Percentiles rank a stretch among this genome's conserved stretches.
These are phyloP conservation scores for Antechinus flavipes DNA, from an alignment of 2,113 vertebrate species.

Conservation along the genomic window DNA sequence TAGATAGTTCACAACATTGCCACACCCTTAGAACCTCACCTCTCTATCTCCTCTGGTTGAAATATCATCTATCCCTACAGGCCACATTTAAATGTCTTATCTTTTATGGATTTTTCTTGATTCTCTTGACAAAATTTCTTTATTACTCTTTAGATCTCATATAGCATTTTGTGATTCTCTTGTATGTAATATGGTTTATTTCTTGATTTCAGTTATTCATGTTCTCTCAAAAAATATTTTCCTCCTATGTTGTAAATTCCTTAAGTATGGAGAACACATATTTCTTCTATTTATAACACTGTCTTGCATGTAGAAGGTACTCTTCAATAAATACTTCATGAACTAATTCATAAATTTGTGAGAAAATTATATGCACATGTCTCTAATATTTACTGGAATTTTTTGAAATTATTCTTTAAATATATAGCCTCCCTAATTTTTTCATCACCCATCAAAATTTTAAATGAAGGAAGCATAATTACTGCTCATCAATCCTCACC, in stretches of 20 bases:
- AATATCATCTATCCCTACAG: too few relatives aligned
- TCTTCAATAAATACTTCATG: background rate
- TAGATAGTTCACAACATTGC: too few relatives aligned
- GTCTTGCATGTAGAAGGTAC: background rate
- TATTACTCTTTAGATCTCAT: background rate
- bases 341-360: background rate
- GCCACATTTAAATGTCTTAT: too few relatives aligned
- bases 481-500: background rate
- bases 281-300: background rate
- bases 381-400: background rate
- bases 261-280: background rate
- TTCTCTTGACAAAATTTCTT: too few relatives aligned
- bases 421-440: background rate
- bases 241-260: background rate
- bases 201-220: background rate
- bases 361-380: background rate
- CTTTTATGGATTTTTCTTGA: too few relatives aligned
- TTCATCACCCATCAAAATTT: background rate
- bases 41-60: too few relatives aligned
- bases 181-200: background rate
- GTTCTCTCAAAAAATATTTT: background rate
- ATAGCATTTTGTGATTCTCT: background rate
- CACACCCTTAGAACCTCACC: too few relatives aligned
- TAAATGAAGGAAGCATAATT: background rate
- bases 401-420: background rate